These are phyloP conservation scores for Clytia hemisphaerica DNA, from an alignment of 30 jellyfish, hydroid and myxozoan genomes.

Conservation along the genomic window DNA sequence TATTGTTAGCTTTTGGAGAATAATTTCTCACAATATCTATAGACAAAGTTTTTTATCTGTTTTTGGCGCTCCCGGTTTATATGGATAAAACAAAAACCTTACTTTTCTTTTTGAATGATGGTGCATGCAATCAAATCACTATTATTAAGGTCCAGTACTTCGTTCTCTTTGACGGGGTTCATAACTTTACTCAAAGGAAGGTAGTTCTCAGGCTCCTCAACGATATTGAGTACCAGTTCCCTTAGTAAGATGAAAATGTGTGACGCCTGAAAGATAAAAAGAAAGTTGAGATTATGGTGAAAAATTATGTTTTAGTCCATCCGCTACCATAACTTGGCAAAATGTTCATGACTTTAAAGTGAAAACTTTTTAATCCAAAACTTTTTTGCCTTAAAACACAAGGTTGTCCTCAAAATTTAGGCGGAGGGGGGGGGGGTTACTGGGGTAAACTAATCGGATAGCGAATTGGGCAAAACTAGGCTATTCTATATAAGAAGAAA, in stretches of 20 bases:
- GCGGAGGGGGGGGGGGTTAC: too few species aligned
- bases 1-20: too few species aligned
- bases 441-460: too few species aligned
- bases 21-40: too few species aligned
- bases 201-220: slow-evolving; percentile 49
- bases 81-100: slow-evolving; percentile 8
- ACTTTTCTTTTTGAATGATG: slow-evolving; percentile 55
- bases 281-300: neutral
- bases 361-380: too few species aligned
- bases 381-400: too few species aligned
- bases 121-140: slow-evolving; percentile 89
- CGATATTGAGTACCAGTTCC: slow-evolving; percentile 47
- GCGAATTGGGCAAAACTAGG: too few species aligned
- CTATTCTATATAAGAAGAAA: too few species aligned
- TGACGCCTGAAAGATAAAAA: slow-evolving; percentile 48
- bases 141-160: slow-evolving; percentile 78
- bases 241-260: slow-evolving; percentile 75
- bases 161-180: slow-evolving; percentile 68
- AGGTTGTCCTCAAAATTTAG: too few species aligned
- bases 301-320: too few species aligned
- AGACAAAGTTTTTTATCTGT: neutral
- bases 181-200: slow-evolving; percentile 75
- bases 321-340: too few species aligned
- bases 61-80: neutral
- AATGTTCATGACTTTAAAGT: too few species aligned